Conservation (phyloP, 2,113 vertebrate species). For the Pygoscelis antarcticus region DNA sequence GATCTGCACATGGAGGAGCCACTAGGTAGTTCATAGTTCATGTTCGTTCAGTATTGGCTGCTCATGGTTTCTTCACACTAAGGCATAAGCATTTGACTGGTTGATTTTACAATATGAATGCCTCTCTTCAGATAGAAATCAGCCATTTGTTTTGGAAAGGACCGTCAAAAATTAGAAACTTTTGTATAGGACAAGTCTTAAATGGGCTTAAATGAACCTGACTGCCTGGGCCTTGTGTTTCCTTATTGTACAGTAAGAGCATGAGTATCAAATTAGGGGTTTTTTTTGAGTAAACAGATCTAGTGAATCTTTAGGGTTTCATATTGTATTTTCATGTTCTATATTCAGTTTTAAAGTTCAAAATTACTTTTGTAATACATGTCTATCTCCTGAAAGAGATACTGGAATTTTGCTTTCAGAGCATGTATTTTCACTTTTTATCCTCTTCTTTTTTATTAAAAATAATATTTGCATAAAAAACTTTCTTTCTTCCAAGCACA, state of each 20-base stretch:
- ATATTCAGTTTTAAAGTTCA: slow-evolving; percentile 10
- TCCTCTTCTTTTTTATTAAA: slow-evolving; percentile 49
- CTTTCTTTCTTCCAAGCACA: slow-evolving; percentile 46
- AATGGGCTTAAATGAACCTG: neutral
- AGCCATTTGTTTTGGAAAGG: neutral
- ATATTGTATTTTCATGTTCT: neutral
- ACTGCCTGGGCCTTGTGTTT: neutral
- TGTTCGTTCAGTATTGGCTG: neutral
- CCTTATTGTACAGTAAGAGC: neutral
- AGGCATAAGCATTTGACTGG: neutral
- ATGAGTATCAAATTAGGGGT: neutral
- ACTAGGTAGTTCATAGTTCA: neutral
- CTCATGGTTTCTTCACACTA: neutral
- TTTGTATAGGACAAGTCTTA: neutral
- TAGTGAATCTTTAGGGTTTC: neutral
- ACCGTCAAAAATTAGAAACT: neutral
- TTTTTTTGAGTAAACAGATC: neutral
- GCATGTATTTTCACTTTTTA: slow-evolving; percentile 12
- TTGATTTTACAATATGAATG: neutral
- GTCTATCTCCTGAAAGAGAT: neutral
- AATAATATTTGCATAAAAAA: slow-evolving; percentile 55
- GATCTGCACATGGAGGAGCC: neutral
- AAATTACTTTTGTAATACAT: neutral
- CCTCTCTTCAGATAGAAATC: neutral
- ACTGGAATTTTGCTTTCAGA: neutral